Base-by-base conservation (phyloP, 1,140 invertebrate genomes). In the Calliopsis andreniformis region DNA sequence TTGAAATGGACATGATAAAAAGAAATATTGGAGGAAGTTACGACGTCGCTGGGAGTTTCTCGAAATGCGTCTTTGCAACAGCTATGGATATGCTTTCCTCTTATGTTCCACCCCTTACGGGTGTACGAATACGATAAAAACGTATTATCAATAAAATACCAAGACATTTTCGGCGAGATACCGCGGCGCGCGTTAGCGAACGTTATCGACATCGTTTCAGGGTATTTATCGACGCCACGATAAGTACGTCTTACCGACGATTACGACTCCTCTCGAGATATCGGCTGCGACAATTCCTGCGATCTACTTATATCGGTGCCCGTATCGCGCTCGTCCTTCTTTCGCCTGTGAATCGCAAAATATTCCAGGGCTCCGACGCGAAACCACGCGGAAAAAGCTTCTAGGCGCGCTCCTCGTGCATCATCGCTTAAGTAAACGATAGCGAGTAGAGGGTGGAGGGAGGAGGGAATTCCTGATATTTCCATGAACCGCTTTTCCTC, bases 141-240 rank as follows among this genome's bases (percentile, higher is more conserved):
- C 20, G 66, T 62, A 73, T 75, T 75, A 68, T 76, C 76, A 58
- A 82, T 82, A 82, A 82, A 83, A 78, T 69, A 69, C 58, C n/a
- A 30, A 28, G 71, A 42, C 28, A 20, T 67, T 63, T 69, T 23
- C 56, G 62, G 49, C 55, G 49, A 47, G 63, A 53, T 78, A 72
- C 18, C 39, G 35, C 12, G 43, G 3, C 14, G 39, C 61, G 35
- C 55, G 55, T 59, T 68, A 68, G 66, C 45, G 77, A 78, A 78
- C 25, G 56, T 75, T 78, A 83, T 83, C 64, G 68, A 16, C 45
- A 32, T 82, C 39, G 43, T 70, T 69, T 39, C 25, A 70, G 7
- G 8, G 43, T 70, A 76, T 77, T 77, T 83, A 49, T 43, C 58
- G 58, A 67, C 42, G 28, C n/a, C 32, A 18, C 49, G 51, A 77